A percentile compares a stretch with the other conserved stretches of the same genome.
These are phyloP conservation scores for Catocala sponsa DNA, from an alignment of 2,888 invertebrate genomes.

Conservation along the genomic window DNA sequence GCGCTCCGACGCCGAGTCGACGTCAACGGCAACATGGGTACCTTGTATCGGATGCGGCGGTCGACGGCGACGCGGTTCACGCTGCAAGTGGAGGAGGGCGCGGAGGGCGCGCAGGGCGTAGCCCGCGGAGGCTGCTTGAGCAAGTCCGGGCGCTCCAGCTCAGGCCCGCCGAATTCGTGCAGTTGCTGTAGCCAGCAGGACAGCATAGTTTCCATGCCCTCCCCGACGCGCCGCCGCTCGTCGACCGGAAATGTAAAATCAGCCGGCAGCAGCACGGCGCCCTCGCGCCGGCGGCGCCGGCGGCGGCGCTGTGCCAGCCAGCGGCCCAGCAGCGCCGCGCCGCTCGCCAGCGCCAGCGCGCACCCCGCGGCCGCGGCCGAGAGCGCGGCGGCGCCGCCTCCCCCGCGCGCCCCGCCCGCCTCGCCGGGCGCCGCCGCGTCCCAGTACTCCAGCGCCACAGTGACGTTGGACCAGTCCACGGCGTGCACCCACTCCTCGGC, in stretches of 20 bases:
- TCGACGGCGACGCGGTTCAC: slow-evolving; percentile 86
- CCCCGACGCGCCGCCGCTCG: slow-evolving; percentile 79
- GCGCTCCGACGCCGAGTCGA: too few relatives aligned
- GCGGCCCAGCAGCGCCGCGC: slow-evolving; percentile 45
- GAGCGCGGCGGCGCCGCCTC: slow-evolving; percentile 36
- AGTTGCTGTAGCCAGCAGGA: slow-evolving; percentile 95
- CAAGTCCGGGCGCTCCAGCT: slow-evolving; percentile 95
- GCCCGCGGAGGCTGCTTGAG: slow-evolving; percentile 91
- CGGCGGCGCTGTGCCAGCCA: slow-evolving; percentile 54
- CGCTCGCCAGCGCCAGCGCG: slow-evolving; percentile 39
- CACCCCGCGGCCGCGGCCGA: slow-evolving; percentile 30
- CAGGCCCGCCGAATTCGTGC: slow-evolving; percentile 94
- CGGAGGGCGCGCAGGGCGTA: slow-evolving; percentile 65
- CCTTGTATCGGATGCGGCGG: slow-evolving; percentile 94
- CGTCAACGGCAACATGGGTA: slow-evolving; percentile 54
- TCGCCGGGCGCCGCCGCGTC: slow-evolving; percentile 24
- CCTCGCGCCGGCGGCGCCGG: slow-evolving; percentile 51
- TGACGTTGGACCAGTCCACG: slow-evolving; percentile 50
- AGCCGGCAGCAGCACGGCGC: slow-evolving; percentile 57
- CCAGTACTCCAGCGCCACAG: slow-evolving; percentile 44
- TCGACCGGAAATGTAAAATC: slow-evolving; percentile 69
- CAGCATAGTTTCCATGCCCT: slow-evolving; percentile 95
- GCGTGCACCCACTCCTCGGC: slow-evolving; percentile 50
- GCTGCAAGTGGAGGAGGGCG: slow-evolving; percentile 86
- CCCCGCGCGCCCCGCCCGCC: slow-evolving; percentile 9